These are phyloP conservation scores for Tinamus guttatus DNA, from an alignment of 2,113 vertebrate species.

Conservation along the genomic window DNA sequence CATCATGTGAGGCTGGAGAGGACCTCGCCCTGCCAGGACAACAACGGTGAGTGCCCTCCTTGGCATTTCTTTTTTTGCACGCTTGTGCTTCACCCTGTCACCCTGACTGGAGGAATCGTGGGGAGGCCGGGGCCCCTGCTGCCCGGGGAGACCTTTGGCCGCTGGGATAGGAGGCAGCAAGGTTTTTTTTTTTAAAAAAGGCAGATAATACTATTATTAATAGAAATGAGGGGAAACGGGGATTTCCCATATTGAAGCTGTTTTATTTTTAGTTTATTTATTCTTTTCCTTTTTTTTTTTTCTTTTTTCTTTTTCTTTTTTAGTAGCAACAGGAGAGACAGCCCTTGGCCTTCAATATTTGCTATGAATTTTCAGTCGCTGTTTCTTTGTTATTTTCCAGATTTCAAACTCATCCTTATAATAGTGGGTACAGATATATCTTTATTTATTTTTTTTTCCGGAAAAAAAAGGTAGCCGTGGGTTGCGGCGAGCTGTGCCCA, in stretches of 20 bases:
- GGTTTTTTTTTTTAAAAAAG: too few relatives aligned
- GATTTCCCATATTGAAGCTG: rapidly evolving
- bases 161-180: rapidly evolving
- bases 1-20: conserved; percentile 86
- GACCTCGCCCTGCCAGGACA: conserved; percentile 89
- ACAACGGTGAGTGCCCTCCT: conserved; percentile 80
- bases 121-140: not conserved
- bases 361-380: not conserved
- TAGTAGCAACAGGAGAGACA: not conserved
- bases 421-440: conserved; percentile 60
- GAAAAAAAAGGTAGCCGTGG: not conserved
- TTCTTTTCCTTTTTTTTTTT: not conserved
- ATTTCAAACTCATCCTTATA: conserved; percentile 72
- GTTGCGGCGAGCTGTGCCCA: too few relatives aligned
- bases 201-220: not conserved
- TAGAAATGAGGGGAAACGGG: not conserved
- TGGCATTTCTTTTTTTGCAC: rapidly evolving
- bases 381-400: conserved; percentile 48
- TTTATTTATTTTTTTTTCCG: too few relatives aligned
- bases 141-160: rapidly evolving
- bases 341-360: not conserved
- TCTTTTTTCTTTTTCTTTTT: not conserved
- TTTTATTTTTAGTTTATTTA: too few relatives aligned
- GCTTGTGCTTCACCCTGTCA: not conserved
- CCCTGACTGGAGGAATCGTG: not conserved